Conservation (phyloP, 2,797 vertebrate genomes). For the Labroides dimidiatus region DNA sequence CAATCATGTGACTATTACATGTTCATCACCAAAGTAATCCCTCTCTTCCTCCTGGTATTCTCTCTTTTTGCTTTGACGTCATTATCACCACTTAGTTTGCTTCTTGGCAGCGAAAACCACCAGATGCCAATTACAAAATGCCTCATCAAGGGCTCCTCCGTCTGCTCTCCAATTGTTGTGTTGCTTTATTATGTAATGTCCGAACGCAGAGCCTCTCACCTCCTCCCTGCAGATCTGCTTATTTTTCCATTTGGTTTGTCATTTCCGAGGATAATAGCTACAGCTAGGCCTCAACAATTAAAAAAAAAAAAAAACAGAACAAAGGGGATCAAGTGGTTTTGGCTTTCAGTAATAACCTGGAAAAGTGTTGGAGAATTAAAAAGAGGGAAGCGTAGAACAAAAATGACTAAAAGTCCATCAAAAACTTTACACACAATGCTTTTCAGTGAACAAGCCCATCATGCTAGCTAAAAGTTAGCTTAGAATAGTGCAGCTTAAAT, state of each 20-base stretch:
- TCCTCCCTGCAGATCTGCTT: slow-evolving; percentile 12
- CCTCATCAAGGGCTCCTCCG: slow-evolving; percentile 3
- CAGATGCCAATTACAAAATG: slow-evolving; percentile 10
- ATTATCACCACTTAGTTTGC: slow-evolving; percentile 5
- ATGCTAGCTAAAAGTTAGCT: too few species aligned
- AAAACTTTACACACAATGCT: too few species aligned
- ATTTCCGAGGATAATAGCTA: slow-evolving; percentile 47
- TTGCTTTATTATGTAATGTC: slow-evolving; percentile 38
- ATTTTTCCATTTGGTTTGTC: slow-evolving; percentile 50
- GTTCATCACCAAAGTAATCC: slow-evolving; percentile 3
- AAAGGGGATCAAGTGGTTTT: slow-evolving; percentile 13
- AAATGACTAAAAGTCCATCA: not conserved
- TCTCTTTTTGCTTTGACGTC: slow-evolving; percentile 21
- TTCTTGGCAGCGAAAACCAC: slow-evolving; percentile 8
- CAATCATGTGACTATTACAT: not conserved
- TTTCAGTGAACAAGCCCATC: too few species aligned
- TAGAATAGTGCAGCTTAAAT: too few species aligned
- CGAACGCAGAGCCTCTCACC: slow-evolving; percentile 9
- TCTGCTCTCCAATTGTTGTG: slow-evolving; percentile 15
- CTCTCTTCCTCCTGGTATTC: not conserved
- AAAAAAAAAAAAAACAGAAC: slow-evolving; percentile 11
- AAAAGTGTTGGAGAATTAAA: slow-evolving; percentile 2
- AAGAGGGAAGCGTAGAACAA: not conserved
- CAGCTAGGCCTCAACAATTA: slow-evolving; percentile 1
- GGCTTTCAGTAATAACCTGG: not conserved